Percentiles rank a stretch among this genome's conserved stretches.
Conservation (phyloP, 2,888 invertebrate species). For the Epinotia nisella region DNA sequence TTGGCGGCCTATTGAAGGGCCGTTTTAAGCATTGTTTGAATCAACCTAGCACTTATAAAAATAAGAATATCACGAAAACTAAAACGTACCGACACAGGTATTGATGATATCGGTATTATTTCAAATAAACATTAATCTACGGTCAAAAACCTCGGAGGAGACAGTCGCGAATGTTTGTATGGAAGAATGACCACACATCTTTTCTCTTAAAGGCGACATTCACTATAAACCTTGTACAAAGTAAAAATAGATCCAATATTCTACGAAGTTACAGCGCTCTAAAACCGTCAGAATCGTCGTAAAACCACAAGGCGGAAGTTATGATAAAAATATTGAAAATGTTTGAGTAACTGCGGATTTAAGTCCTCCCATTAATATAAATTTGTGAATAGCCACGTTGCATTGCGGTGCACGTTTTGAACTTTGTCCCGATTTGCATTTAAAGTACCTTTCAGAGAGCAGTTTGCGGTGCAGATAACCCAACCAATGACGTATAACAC, state of each 20-base stretch:
- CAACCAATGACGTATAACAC: slow-evolving; percentile 5
- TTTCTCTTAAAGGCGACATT: neutral
- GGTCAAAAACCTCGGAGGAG: too few relatives aligned
- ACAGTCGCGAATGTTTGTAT: too few relatives aligned
- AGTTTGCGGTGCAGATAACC: slow-evolving; percentile 53
- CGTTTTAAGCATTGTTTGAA: too few relatives aligned
- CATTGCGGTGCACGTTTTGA: slow-evolving; percentile 57
- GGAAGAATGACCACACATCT: too few relatives aligned
- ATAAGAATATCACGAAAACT: too few relatives aligned
- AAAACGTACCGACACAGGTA: too few relatives aligned
- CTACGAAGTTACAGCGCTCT: slow-evolving; percentile 25
- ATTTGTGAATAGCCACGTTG: slow-evolving; percentile 56
- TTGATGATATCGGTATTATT: too few relatives aligned
- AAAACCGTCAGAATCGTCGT: slow-evolving; percentile 38
- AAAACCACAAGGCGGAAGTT: slow-evolving; percentile 31
- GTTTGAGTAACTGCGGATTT: slow-evolving; percentile 39
- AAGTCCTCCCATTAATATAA: slow-evolving; percentile 46
- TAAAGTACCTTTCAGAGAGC: slow-evolving; percentile 67
- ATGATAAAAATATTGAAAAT: slow-evolving; percentile 42
- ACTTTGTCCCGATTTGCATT: slow-evolving; percentile 71
- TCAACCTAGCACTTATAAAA: too few relatives aligned
- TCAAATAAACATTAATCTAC: too few relatives aligned
- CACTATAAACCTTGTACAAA: slow-evolving; percentile 8
- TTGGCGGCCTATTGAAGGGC: too few relatives aligned
- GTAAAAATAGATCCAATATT: slow-evolving; percentile 15